A percentile compares a stretch with the other conserved stretches of the same genome.
phyloP scores from a whole-genome alignment of 2,113 vertebrate species.

The Eublepharis macularius region DNA sequence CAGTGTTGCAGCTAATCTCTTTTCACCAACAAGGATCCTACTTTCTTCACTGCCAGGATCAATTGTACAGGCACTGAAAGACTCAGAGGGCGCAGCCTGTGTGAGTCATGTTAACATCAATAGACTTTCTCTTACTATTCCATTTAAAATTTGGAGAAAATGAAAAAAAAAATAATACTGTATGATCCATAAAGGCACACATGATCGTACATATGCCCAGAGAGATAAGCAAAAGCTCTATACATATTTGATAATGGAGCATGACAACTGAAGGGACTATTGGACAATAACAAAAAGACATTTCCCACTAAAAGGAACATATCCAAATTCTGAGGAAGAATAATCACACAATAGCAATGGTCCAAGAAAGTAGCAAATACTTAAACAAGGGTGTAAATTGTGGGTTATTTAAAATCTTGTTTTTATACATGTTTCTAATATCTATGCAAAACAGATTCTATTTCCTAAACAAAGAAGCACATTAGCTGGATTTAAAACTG shows the following conservation, averaged over 20 bases:
- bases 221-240: neutral
- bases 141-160: neutral
- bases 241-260: neutral
- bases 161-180: neutral
- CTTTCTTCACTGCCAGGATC: neutral
- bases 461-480: neutral
- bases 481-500: neutral
- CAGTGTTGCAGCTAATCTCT: neutral
- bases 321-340: neutral
- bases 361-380: neutral
- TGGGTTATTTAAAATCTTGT: neutral
- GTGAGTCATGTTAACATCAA: neutral
- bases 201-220: neutral
- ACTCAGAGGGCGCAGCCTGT: neutral
- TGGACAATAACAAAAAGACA: neutral
- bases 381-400: neutral
- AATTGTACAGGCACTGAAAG: neutral
- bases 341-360: neutral
- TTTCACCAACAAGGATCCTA: neutral
- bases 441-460: neutral
- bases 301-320: neutral
- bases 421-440: neutral
- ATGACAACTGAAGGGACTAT: neutral
- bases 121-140: neutral
- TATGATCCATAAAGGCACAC: too few relatives aligned